Evolutionary conservation across 2,888 invertebrate species (phyloP).

Genomic region (Drosophila kuntzei): DNA sequence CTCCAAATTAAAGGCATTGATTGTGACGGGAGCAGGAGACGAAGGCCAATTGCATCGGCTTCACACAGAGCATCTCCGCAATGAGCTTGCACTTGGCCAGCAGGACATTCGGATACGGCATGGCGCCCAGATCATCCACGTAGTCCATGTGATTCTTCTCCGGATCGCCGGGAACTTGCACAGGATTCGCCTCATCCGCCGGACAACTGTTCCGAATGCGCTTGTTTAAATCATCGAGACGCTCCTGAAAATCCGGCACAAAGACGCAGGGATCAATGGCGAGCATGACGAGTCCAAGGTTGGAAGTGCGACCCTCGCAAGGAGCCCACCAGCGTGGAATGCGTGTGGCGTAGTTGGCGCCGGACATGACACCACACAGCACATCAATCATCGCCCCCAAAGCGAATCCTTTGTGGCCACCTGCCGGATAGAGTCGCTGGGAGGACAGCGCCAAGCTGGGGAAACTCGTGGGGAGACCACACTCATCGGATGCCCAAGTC

Average conservation of each 20-base stretch:
- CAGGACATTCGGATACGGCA: constrained; percentile 52
- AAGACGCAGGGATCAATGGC: constrained; percentile 61
- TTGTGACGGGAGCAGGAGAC: neutral
- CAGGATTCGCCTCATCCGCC: constrained; percentile 3
- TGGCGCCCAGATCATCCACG: constrained; percentile 45
- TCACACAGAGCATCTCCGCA: constrained; percentile 41
- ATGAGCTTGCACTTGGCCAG: constrained; percentile 35
- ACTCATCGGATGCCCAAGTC: constrained; percentile 50
- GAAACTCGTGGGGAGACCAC: constrained; percentile 49
- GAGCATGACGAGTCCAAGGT: constrained; percentile 53
- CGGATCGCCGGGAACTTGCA: constrained; percentile 44
- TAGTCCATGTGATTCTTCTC: constrained; percentile 52
- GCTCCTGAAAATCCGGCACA: constrained; percentile 46
- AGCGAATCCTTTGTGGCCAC: constrained; percentile 51
- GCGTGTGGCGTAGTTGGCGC: constrained; percentile 50
- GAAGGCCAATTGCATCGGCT: constrained; percentile 52
- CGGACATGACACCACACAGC: constrained; percentile 59
- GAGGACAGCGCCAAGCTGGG: constrained; percentile 41
- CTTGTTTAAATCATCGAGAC: constrained; percentile 54
- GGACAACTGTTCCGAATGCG: constrained; percentile 32
- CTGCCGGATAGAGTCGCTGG: constrained; percentile 50
- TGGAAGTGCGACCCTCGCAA: constrained; percentile 3
- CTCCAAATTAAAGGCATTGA: too few relatives aligned
- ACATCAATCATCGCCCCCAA: constrained; percentile 58
- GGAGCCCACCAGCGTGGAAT: constrained; percentile 35